Base-by-base conservation (phyloP, 2,888 invertebrate genomes). In the Fabriciana adippe region DNA sequence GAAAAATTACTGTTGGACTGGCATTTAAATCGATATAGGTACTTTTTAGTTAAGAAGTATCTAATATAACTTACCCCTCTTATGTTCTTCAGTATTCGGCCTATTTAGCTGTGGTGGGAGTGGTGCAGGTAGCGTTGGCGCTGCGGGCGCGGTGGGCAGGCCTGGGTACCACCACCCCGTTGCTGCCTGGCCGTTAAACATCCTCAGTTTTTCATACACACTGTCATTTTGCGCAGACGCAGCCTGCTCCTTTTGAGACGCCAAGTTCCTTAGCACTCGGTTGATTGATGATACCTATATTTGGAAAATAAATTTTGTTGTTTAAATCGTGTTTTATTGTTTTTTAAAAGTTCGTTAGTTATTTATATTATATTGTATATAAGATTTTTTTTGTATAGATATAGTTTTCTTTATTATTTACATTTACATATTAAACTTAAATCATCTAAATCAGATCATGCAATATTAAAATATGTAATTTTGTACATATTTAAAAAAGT, bases 281-380 rank as follows among this genome's bases (percentile, higher is more conserved):
- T 99, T 99, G 90, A 99, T 99, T 82, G 98, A 99, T 73, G 99
- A 99, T 75, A 99, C 98, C 98, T 99, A 94, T 31, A 26, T 56
- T 16, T 8, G 16, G n/a, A 16, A 55, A 16, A 4, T n/a, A 31
- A 26, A 55, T 6, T 31, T 41, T 4, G 6, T 53, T 31, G n/a
- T 21, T 13, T 15, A 11, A 48, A 59, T 31, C 15, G 15, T 59
- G 26, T 48, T 15, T 47, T 35, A 3, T 26, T 5, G 35, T 35
- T 35, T 6, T 41, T 41, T 18, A 1, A 18, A 8, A 41, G 11
- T 41, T 41, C 8, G 8, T 41, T 11, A 41, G 35, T 41, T 8
- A 11, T 11, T 41, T 41, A 41, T 41, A 41, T 41, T 8, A 2
- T 41, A 41, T 11, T 11, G 0, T 41, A 26, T 26, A 26, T 26